Conservation (phyloP, 2,797 vertebrate species). For the Paramormyrops hopkinsi region DNA sequence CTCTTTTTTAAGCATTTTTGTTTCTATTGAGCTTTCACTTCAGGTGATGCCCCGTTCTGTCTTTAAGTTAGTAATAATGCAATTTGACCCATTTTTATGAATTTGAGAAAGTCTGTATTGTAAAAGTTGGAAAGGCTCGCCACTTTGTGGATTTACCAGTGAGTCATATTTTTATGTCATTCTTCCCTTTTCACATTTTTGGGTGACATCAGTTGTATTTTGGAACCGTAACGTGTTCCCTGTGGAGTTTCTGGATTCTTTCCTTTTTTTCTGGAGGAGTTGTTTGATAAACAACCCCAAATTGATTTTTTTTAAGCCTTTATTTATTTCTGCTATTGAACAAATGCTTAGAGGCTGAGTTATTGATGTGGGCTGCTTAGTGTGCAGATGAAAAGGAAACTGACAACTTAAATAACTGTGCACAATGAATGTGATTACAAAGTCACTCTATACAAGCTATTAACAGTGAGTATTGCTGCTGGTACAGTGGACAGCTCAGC, state of each 20-base stretch:
- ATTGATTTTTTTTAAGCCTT: background rate
- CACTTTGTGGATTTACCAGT: background rate
- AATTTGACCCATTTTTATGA: background rate
- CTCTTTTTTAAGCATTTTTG: background rate
- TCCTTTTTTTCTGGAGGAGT: background rate
- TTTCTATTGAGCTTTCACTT: background rate
- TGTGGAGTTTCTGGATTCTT: background rate
- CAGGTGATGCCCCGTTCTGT: background rate
- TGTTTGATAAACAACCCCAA: background rate
- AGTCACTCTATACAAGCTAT: background rate
- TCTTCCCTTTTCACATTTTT: background rate
- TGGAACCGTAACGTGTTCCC: background rate
- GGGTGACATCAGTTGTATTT: background rate
- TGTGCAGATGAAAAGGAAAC: background rate
- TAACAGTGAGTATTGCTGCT: background rate
- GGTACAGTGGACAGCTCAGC: background rate
- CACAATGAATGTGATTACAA: background rate
- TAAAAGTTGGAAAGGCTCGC: background rate
- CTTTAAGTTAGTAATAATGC: background rate
- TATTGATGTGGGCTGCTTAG: background rate
- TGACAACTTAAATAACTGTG: constrained; percentile 1
- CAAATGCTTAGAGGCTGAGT: background rate
- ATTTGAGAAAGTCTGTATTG: background rate
- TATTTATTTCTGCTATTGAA: background rate
- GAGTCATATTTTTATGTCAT: background rate